These are phyloP conservation scores for Hemistola chrysoprasaria DNA, from an alignment of 2,888 invertebrate genomes.

Conservation along the genomic window DNA sequence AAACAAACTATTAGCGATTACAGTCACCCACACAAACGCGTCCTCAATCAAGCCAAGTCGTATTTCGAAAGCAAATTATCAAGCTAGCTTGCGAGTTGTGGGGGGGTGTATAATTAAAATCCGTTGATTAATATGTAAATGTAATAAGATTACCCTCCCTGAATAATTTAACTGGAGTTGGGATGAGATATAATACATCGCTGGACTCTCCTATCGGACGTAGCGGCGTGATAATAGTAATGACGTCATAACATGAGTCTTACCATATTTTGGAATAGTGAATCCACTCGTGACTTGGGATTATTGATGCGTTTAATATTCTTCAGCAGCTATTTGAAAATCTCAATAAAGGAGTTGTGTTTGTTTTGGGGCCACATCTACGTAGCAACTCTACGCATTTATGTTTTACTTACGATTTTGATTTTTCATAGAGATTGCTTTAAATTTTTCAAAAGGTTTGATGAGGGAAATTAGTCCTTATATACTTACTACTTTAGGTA, in stretches of 20 bases:
- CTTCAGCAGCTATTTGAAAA: too few species aligned
- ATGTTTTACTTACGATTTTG: too few species aligned
- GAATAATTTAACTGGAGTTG: conserved; percentile 86
- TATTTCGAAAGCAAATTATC: conserved; percentile 80
- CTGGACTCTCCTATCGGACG: conserved; percentile 65
- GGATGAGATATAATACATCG: conserved; percentile 76
- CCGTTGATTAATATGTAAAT: conserved; percentile 99
- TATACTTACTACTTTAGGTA: too few species aligned
- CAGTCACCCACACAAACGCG: conserved; percentile 57
- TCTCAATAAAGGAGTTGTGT: too few species aligned
- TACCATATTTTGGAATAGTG: background rate
- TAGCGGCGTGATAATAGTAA: conserved; percentile 28
- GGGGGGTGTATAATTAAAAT: conserved; percentile 96
- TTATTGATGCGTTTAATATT: too few species aligned
- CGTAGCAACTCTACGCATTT: too few species aligned
- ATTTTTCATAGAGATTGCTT: too few species aligned
- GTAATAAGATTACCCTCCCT: conserved; percentile 98
- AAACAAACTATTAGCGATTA: conserved; percentile 65
- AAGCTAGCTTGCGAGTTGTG: conserved; percentile 56
- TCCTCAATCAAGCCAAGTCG: conserved; percentile 75
- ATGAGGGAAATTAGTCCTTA: too few species aligned
- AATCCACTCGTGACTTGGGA: too few species aligned
- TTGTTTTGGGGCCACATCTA: too few species aligned
- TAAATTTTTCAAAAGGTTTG: too few species aligned
- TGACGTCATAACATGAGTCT: conserved; percentile 14